Evolutionary conservation across 2,888 invertebrate species (phyloP).

Genomic region (Galeruca laticollis): DNA sequence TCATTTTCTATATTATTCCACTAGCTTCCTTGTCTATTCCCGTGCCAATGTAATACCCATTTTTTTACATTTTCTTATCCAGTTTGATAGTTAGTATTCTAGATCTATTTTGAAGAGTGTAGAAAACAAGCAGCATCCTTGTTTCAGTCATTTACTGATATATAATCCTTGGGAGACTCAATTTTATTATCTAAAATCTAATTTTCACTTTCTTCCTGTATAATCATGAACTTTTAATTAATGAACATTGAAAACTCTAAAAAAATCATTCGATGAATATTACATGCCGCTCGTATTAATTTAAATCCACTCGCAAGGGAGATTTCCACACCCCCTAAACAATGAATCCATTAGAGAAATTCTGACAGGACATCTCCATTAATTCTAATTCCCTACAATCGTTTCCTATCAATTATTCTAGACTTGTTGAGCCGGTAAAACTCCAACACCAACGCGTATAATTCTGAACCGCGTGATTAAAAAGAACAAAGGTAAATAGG

Average conservation of each 20-base stretch:
- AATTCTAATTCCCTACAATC: constrained; percentile 16
- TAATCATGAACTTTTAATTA: constrained; percentile 2
- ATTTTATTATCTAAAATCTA: no score
- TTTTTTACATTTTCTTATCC: no score
- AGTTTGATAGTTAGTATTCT: no score
- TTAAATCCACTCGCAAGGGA: background rate
- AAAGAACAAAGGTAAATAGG: constrained; percentile 7
- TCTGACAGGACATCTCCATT: constrained; percentile 23
- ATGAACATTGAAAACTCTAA: background rate
- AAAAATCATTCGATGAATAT: background rate
- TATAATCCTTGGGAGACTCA: no score
- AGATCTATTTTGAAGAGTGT: no score
- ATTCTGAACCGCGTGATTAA: background rate
- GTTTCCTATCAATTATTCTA: constrained; percentile 21
- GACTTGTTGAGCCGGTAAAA: constrained; percentile 10
- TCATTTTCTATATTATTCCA: no score
- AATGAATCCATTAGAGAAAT: constrained; percentile 13
- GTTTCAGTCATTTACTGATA: no score
- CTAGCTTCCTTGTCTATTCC: no score
- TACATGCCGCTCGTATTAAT: constrained; percentile 4
- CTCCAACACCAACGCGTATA: background rate
- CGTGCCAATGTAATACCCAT: no score
- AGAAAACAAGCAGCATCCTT: no score
- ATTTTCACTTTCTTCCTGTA: no score
- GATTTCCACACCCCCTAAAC: background rate